Evolutionary conservation across 1,140 invertebrate species (phyloP), one percentile per base, ranked within the genome.

Genomic region (Lasioglossum albipes): DNA sequence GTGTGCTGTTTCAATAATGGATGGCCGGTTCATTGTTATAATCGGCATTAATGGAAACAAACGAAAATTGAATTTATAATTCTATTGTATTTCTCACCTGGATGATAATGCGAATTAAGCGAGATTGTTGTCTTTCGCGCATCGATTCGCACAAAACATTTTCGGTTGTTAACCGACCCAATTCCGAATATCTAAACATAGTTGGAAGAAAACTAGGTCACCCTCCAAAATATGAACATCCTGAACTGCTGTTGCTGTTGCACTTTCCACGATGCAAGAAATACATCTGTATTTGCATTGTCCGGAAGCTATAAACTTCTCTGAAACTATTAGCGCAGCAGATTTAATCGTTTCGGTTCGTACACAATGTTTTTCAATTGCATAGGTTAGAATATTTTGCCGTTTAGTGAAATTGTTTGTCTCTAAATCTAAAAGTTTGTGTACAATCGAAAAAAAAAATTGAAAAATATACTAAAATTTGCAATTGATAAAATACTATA

Each of bases 181-280:
- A 67, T 54, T 75, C 54, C 31, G 4, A 0, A 54, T 22, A 22
- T 10, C 31, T 20, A 41, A 66, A 54, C 31, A 41, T 10, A n/a
- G 20, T 41, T 27, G 45, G 7, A 27, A 66, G 36, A 67, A 65
- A 75, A 75, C 20, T 42, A 22, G 45, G 62, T 42, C 64, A 67
- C 0, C 20, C 62, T 18, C 66, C 45, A 42, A 75, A 67, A 67
- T 75, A 67, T 75, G 45, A 62, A 16, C 31, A 41, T 75, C 41
- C n/a, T 16, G n/a, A 27, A 2, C 12, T n/a, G 6, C 20, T 7
- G 45, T 54, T 22, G 31, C 45, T 49, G 45, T 13, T 49, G 45
- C 45, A 5, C 13, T 45, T 36, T 52, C 18, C 18, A 7, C 13
- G 9, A 0, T 1, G 27, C 13, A 49, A 61, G 6, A 31, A 31